Evolutionary conservation across 2,113 vertebrate species (phyloP), one percentile per base, ranked within the genome.

Genomic region (Suricata suricatta): DNA sequence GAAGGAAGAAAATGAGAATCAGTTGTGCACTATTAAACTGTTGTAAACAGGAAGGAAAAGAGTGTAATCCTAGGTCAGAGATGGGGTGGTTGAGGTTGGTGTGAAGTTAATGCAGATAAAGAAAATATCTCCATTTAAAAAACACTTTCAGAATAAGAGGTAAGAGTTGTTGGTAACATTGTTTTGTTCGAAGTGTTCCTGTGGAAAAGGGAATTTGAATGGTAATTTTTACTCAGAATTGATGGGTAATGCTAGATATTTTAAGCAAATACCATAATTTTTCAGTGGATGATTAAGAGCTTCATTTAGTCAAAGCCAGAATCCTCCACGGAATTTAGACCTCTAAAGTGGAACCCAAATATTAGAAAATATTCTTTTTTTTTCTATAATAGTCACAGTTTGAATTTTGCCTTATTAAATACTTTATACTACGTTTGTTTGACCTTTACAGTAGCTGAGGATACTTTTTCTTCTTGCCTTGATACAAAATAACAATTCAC

Each of bases 1-100:
- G 27, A 76, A 83, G 35, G 69, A 88, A 94, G 29, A 87, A 93
- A 97, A 82, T 66, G 64, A 87, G 64, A 83, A 76, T 94, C 13
- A 79, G 69, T 63, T 96, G 44, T 88, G 5, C n/a, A 79, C 19
- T 77, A 17, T 41, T 85, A 47, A 84, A 71, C 31, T 95, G 17
- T 57, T 92, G 64, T 85, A 63, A 69, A 77, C 54, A 68, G 80
- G 83, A 96, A 88, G 41, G 41, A 90, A 88, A 83, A 87, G 29
- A 93, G 31, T 72, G 44, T 41, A 93, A 63, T n/a, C 35, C 52
- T 77, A 95, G 69, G 76, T 96, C 57, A 91, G 66, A 96, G 71
- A 71, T 90, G 77, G 85, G 33, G 63, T 94, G 19, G 63, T 63
- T 69, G 89, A 89, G 41, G 38, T 76, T 93, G 60, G 52, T 88